phyloP scores from a whole-genome alignment of 2,113 vertebrate species.

The Rallus limicola region DNA sequence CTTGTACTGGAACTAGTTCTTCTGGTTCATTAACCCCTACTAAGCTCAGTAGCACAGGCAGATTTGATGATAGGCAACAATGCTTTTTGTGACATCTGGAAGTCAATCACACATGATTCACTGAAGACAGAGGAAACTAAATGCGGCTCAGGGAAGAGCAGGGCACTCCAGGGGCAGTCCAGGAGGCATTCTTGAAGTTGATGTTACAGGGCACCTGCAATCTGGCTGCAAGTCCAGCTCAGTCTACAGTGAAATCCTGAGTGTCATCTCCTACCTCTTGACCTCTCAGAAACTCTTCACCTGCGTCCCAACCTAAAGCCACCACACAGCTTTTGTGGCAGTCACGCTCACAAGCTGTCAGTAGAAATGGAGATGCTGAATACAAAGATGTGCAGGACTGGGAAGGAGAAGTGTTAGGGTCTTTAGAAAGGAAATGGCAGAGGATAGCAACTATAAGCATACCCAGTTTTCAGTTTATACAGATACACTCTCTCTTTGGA shows the following conservation, averaged over 20 bases:
- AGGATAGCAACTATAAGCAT: neutral
- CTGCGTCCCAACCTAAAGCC: neutral
- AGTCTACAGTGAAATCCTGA: neutral
- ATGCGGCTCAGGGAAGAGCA: neutral
- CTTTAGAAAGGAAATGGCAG: neutral
- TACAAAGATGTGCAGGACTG: neutral
- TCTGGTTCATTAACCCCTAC: conserved; percentile 24
- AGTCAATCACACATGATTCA: conserved; percentile 6
- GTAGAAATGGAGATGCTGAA: neutral
- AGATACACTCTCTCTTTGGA: neutral
- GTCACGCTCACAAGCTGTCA: fast-evolving
- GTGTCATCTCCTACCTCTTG: neutral
- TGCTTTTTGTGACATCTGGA: conserved; percentile 30
- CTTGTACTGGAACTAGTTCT: conserved; percentile 40
- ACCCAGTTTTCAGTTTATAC: neutral
- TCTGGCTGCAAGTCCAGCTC: fast-evolving
- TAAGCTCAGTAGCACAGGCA: neutral
- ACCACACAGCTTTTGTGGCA: neutral
- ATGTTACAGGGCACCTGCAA: neutral
- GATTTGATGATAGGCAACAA: neutral
- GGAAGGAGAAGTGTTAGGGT: neutral
- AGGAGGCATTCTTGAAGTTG: neutral
- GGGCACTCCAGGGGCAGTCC: neutral
- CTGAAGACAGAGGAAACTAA: neutral
- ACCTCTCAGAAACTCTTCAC: neutral